A percentile compares a stretch with the other conserved stretches of the same genome.
Conservation (phyloP, 2,797 vertebrate species). For the Diceros bicornis region DNA sequence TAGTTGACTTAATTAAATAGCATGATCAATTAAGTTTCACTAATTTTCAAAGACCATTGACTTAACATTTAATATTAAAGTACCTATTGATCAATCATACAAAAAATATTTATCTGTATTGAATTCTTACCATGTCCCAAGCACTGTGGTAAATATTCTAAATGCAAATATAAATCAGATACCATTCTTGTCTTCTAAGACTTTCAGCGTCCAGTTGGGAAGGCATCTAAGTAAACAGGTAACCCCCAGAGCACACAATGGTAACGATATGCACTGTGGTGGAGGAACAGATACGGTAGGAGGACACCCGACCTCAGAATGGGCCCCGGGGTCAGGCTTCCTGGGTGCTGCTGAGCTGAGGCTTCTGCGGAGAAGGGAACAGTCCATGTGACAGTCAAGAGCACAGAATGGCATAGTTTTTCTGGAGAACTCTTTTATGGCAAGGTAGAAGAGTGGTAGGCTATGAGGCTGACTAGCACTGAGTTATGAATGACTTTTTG, state of each 20-base stretch:
- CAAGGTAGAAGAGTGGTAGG: background rate
- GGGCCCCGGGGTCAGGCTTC: background rate
- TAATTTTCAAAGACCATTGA: background rate
- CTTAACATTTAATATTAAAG: background rate
- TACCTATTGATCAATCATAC: background rate
- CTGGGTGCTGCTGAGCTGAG: background rate
- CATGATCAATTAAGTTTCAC: background rate
- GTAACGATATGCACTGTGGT: background rate
- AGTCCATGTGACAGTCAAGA: background rate
- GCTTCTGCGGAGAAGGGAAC: background rate
- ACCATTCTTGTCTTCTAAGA: background rate
- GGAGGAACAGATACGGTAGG: background rate
- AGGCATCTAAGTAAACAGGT: background rate
- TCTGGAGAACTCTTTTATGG: background rate
- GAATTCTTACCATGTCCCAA: background rate
- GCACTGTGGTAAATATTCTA: background rate
- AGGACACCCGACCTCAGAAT: background rate
- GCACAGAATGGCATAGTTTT: background rate
- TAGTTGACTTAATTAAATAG: constrained; percentile 4
- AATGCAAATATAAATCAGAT: background rate
- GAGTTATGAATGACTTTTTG: background rate
- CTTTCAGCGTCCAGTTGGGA: background rate
- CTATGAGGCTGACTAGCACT: background rate
- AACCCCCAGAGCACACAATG: background rate
- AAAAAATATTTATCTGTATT: background rate